Conservation (phyloP, 2,113 vertebrate genomes). For the Orthochromis indermauri region DNA sequence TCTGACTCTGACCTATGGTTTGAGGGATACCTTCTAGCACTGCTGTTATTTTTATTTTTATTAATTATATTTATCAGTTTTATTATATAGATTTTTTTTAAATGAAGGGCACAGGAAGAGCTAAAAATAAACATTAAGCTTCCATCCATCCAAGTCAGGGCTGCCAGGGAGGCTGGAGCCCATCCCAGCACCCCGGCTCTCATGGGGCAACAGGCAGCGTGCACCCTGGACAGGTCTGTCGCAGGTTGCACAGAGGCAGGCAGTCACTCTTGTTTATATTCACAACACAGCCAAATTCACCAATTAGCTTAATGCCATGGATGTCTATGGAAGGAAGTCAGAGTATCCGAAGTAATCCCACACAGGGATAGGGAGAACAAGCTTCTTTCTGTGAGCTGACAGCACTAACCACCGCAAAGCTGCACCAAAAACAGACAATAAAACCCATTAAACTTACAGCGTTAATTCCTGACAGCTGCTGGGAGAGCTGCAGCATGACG, state of each 20-base stretch:
- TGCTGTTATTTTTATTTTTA: not conserved
- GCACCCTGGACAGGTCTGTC: not conserved
- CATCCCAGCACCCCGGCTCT: not conserved
- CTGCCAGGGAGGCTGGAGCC: not conserved
- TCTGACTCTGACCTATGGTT: not conserved
- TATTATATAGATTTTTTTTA: not conserved
- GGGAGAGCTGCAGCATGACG: constrained; percentile 88
- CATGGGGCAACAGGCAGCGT: not conserved
- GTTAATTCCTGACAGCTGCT: constrained; percentile 96
- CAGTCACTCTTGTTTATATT: not conserved
- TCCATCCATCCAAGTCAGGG: not conserved
- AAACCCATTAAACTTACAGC: constrained; percentile 66
- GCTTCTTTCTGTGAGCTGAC: not conserved
- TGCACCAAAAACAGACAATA: not conserved
- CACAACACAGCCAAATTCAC: not conserved
- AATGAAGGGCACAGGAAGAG: not conserved
- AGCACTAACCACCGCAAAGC: not conserved
- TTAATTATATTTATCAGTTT: rapidly evolving
- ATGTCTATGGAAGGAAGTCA: not conserved
- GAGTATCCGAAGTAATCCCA: not conserved
- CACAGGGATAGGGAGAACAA: not conserved
- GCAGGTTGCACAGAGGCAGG: not conserved
- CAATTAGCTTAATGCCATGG: not conserved
- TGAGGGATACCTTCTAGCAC: not conserved
- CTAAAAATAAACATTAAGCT: not conserved